Percentiles rank a stretch among this genome's conserved stretches.
These are phyloP conservation scores for Volucella bombylans DNA, from an alignment of 2,888 invertebrate species.

Conservation along the genomic window DNA sequence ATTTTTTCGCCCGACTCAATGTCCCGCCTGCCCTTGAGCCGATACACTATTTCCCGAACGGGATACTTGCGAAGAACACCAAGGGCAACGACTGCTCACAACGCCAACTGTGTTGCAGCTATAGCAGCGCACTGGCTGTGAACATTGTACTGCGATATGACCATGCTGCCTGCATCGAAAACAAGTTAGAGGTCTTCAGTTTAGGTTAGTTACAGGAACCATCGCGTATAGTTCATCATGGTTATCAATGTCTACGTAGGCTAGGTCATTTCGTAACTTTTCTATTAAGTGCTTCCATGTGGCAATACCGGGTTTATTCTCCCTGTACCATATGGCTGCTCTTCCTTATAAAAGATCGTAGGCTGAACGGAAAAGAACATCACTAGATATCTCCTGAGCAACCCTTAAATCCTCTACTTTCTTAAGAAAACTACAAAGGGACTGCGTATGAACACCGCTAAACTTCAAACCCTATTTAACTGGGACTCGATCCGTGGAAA, in stretches of 20 bases:
- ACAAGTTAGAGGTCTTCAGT: too few species aligned
- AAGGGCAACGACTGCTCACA: slow-evolving; percentile 7
- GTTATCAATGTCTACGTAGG: too few species aligned
- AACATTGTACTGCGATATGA: slow-evolving; percentile 23
- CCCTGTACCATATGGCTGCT: slow-evolving; percentile 32
- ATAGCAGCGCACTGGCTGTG: too few species aligned
- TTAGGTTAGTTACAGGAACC: too few species aligned
- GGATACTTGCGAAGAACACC: neutral
- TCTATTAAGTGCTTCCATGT: slow-evolving; percentile 12
- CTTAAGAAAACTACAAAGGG: slow-evolving; percentile 25
- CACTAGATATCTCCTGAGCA: neutral
- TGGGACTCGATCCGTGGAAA: too few species aligned
- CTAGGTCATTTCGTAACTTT: slow-evolving; percentile 19
- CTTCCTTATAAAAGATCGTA: slow-evolving; percentile 25
- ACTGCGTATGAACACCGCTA: slow-evolving; percentile 14
- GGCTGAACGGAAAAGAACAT: neutral
- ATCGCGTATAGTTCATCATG: too few species aligned
- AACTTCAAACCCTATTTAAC: slow-evolving; percentile 37
- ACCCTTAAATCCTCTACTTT: slow-evolving; percentile 13
- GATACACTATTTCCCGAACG: slow-evolving; percentile 28
- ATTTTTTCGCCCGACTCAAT: slow-evolving; percentile 14
- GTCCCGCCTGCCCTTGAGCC: slow-evolving; percentile 5
- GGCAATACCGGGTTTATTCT: neutral
- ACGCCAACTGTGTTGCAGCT: slow-evolving; percentile 6
- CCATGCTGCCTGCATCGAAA: too few species aligned